Base-by-base conservation (phyloP, 2,797 vertebrate genomes). In the Lepilemur septentrionalis region DNA sequence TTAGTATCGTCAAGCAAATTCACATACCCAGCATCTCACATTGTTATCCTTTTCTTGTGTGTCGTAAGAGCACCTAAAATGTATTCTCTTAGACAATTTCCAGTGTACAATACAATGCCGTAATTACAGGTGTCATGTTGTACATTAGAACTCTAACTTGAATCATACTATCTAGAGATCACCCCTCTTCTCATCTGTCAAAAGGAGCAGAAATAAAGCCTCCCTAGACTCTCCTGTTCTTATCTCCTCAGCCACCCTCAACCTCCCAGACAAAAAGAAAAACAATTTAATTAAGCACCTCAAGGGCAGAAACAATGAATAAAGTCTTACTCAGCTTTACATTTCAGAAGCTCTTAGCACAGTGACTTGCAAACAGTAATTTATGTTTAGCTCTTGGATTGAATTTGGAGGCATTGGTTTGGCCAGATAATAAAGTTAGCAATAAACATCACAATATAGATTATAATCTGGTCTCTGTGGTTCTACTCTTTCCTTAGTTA, bases 371-470 rank as follows among this genome's bases (percentile, higher is more conserved):
- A 89, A 84, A 75, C 20, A 81, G 43, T 80, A 65, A 93, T 4
- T 96, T 87, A 76, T 0, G 32, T 55, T 96, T 95, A 78, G 72
- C 32, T 91, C 78, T 92, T 89, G 67, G 50, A 67, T 73, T 85
- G 32, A 70, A 93, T 70, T 38, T 63, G 18, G 55, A 92, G 52
- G 30, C n/a, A 52, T 82, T 52, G 3, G 11, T 78, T 96, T 93
- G 81, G 61, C 6, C 69, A 82, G 41, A 78, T 91, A 59, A 72
- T 61, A 76, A 96, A 75, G 41, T 93, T 93, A 61, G 63, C 55
- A 70, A 43, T 70, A 84, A 97, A 90, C n/a, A 55, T 38, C 55
- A 69, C 67, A 90, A 30, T 43, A 38, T 4, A 92, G 55, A 75
- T 70, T 69, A 78, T 57, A 93, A 81, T 69, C 76, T 86, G 30